Percentiles rank a stretch among this genome's conserved stretches.
phyloP scores from a whole-genome alignment of 2,797 vertebrate genomes.

The Pipistrellus nathusii region DNA sequence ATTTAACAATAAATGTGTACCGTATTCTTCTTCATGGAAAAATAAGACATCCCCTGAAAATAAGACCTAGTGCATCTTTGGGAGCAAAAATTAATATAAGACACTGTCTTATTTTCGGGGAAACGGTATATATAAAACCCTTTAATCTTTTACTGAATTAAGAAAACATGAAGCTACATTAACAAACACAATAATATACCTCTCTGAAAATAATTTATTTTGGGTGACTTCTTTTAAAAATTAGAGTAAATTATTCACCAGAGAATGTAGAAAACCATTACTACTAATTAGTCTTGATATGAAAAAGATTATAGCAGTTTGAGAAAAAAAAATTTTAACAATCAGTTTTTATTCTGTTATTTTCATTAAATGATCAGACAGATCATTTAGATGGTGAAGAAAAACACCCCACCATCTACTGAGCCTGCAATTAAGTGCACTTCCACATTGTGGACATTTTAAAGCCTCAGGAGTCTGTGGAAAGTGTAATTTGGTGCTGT shows the following conservation, averaged over 20 bases:
- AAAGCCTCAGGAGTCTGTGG: neutral
- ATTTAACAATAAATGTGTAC: no score
- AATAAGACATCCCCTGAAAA: no score
- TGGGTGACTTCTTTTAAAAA: slow-evolving; percentile 53
- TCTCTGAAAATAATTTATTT: slow-evolving; percentile 47
- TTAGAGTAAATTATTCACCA: slow-evolving; percentile 7
- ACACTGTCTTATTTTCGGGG: no score
- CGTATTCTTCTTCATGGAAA: no score
- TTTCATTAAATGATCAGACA: neutral
- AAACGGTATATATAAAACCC: no score
- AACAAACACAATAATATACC: neutral
- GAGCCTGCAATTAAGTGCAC: neutral
- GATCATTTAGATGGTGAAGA: slow-evolving; percentile 32
- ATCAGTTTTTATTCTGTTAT: slow-evolving; percentile 18
- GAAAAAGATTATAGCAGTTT: slow-evolving; percentile 29
- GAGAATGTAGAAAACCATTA: slow-evolving; percentile 44
- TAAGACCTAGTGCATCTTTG: no score
- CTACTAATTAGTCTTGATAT: slow-evolving; percentile 60
- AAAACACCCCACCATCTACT: neutral
- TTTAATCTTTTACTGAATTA: slow-evolving; percentile 57
- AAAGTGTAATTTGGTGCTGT: neutral
- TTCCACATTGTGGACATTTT: slow-evolving; percentile 12
- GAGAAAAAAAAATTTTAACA: neutral
- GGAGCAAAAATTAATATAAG: no score
- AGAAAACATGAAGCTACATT: slow-evolving; percentile 36